Percentiles rank a stretch among this genome's conserved stretches.
Conservation (phyloP, 2,888 invertebrate genomes). For the Volucella inflata region DNA sequence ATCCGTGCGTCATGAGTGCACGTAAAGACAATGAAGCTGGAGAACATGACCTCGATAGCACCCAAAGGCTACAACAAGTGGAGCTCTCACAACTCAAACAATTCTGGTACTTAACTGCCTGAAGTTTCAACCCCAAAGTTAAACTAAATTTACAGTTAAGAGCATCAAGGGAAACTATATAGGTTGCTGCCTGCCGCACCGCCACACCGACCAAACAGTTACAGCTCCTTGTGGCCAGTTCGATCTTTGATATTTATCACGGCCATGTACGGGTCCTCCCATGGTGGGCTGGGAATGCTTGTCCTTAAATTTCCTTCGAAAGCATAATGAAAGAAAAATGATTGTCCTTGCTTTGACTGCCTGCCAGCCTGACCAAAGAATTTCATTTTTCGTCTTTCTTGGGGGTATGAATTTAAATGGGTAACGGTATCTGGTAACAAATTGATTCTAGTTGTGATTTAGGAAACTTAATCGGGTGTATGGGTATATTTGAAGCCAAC, state of each 20-base stretch:
- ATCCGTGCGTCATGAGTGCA: background rate
- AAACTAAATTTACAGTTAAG: constrained; percentile 14
- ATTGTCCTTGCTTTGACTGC: background rate
- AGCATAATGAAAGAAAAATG: background rate
- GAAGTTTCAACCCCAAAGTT: background rate
- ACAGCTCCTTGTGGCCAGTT: constrained; percentile 6
- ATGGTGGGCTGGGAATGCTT: background rate
- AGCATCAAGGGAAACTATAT: constrained; percentile 3
- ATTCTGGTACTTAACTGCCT: too few species aligned
- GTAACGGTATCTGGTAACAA: constrained; percentile 21
- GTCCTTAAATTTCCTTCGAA: constrained; percentile 5
- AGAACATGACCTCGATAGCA: background rate
- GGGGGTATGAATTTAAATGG: constrained; percentile 33
- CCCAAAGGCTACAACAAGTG: background rate
- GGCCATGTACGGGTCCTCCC: background rate
- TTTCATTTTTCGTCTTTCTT: background rate
- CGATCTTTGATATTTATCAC: background rate
- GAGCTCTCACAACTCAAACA: background rate
- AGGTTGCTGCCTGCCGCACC: background rate
- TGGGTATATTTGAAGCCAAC: too few species aligned
- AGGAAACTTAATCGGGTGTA: constrained; percentile 30
- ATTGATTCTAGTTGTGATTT: constrained; percentile 34
- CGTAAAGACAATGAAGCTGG: background rate
- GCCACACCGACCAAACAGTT: background rate
- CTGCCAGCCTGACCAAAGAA: background rate